phyloP scores from a whole-genome alignment of 2,113 vertebrate genomes.

The Pseudonaja textilis region DNA sequence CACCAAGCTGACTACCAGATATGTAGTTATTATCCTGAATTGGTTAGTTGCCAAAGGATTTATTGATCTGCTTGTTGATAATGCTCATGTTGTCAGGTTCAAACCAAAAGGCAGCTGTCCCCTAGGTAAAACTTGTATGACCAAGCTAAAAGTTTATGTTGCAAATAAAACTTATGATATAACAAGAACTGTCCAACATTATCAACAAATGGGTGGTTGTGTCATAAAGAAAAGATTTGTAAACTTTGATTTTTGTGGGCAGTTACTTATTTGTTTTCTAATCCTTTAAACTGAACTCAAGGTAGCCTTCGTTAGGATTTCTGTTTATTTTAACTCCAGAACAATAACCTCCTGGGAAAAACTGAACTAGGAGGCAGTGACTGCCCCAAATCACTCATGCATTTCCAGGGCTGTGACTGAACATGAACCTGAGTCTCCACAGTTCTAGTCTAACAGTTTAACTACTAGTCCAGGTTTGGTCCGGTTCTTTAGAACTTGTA shows the following conservation, averaged over 20 bases:
- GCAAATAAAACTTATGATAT: neutral
- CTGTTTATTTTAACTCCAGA: neutral
- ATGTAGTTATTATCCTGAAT: neutral
- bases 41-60: neutral
- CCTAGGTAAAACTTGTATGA: neutral
- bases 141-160: neutral
- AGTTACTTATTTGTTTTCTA: neutral
- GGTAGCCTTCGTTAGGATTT: neutral
- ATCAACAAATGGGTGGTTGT: neutral
- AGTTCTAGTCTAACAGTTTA: neutral
- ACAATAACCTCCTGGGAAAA: neutral
- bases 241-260: neutral
- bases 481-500: no score
- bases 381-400: neutral
- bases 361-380: neutral
- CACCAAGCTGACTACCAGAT: rapidly evolving
- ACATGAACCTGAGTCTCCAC: neutral
- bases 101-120: neutral
- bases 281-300: neutral
- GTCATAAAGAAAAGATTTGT: neutral
- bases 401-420: neutral
- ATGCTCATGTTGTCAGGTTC: neutral
- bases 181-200: neutral
- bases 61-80: neutral
- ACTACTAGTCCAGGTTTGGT: neutral